Base-by-base conservation (phyloP, 2,888 invertebrate species). In the Megastigmus dorsalis region DNA sequence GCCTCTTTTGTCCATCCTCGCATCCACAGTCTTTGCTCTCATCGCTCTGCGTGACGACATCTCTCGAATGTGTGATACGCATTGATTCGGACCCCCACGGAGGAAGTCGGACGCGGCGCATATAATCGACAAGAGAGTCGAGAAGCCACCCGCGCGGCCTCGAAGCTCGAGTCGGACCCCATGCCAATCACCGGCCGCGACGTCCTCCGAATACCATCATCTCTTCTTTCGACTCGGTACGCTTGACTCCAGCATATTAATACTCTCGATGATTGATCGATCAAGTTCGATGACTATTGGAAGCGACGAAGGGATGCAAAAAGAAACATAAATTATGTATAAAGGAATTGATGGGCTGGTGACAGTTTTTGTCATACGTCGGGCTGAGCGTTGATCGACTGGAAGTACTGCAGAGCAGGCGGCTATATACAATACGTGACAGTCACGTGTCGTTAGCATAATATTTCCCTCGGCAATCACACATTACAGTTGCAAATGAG, bases 261-360 rank as follows among this genome's bases (percentile, higher is more conserved):
- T 33, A 36, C 45, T n/a, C 13, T 5, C 55, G 36, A 68, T 68
- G 74, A 74, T 68, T 62, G 74, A 74, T 71, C 65, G 71, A 71
- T 68, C 55, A 55, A 68, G 28, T 50, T 41, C 18, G 30, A 41
- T 23, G 43, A 66, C 30, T 50, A 30, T 26, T 30, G 30, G 43
- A n/a, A n/a, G n/a, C n/a, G n/a, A 18, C 30, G 20, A n/a, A 36
- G 13, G 33, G 18, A 18, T 15, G n/a, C n/a, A n/a, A 28, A 48
- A 59, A 50, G 50, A 33, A 43, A 57, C 20, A 33, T n/a, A 68
- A 74, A 63, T 68, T 68, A 62, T 68, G 70, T 28, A 55, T 71
- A 38, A 28, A n/a, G n/a, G n/a, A n/a, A n/a, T n/a, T 3, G 55
- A 71, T 48, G 63, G 18, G 43, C 10, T 38, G 26, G 48, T 18